A percentile compares a stretch with the other conserved stretches of the same genome.
phyloP scores from a whole-genome alignment of 2,888 invertebrate genomes.

The Adineta ricciae region DNA sequence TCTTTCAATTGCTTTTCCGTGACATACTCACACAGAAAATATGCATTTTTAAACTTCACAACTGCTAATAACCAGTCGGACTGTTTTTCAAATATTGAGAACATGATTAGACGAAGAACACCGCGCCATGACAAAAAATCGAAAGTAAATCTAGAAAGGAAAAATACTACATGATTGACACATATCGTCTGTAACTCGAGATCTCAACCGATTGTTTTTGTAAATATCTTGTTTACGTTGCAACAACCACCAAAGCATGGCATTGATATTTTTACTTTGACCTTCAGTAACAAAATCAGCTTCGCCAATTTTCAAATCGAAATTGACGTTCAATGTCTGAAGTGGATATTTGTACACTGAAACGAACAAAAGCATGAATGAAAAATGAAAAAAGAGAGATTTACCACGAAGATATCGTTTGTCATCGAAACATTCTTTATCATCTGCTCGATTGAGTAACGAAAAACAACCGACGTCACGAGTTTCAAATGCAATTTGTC shows the following conservation, averaged over 20 bases:
- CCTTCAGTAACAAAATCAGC: background rate
- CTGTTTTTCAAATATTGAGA: slow-evolving; percentile 61
- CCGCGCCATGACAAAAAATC: slow-evolving; percentile 65
- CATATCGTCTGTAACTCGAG: no score
- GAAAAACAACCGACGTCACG: background rate
- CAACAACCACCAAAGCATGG: background rate
- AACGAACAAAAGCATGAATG: background rate
- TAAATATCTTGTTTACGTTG: background rate
- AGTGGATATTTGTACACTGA: background rate
- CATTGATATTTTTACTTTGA: background rate
- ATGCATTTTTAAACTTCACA: slow-evolving; percentile 57
- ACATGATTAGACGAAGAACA: slow-evolving; percentile 59
- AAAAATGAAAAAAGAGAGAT: no score
- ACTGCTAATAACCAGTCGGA: slow-evolving; percentile 65
- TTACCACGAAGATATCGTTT: background rate
- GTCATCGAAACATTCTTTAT: background rate
- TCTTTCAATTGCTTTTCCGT: slow-evolving; percentile 52
- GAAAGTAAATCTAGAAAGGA: background rate
- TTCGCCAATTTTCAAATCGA: background rate
- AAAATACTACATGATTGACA: no score
- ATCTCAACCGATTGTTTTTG: background rate
- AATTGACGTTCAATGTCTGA: background rate
- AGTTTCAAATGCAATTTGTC: background rate
- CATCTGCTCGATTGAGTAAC: background rate
- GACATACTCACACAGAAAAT: slow-evolving; percentile 62